Evolutionary conservation across 2,797 vertebrate species (phyloP), one percentile per base, ranked within the genome.

Genomic region (Orientallactaga sibirica): DNA sequence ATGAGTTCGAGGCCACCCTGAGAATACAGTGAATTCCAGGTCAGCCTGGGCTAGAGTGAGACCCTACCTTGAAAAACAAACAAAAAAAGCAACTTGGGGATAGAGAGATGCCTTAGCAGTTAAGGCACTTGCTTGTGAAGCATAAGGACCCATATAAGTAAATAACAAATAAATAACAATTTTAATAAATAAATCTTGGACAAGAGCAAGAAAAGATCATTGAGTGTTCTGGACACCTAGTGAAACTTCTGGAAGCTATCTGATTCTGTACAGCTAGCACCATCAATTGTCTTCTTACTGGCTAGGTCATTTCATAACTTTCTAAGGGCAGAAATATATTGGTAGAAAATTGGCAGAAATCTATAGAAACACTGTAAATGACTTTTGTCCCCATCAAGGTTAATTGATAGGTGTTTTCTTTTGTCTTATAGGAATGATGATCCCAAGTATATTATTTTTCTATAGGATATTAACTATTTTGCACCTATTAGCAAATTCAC

Each of bases 381-480:
- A 73, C 73, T 94, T 82, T 64, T 92, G 55, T 88, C 33, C 22
- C 75, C 27, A 33, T 3, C 80, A 27, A 80, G 61, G 80, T 74
- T 70, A 85, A 77, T 5, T 71, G 61, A 76, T 81, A 58, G 16
- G 55, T 55, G 55, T 15, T 55, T 55, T 14, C 10, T 93, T 96
- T 95, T 43, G 87, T 11, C 3, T 64, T 71, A 4, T 61, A 55
- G 25, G 41, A 93, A 86, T 68, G 8, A 81, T 37, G 52, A 64
- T 24, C 27, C 41, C n/a, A 66, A 62, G 19, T 29, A 86, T 88
- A 80, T 93, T 80, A 70, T 80, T 80, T 43, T 61, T 92, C 79
- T 85, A 22, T 52, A 19, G 37, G 25, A 37, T 70, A 33, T n/a
- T 87, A 92, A 19, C 73, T 41, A 79, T 48, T 93, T 93, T 93